Percentiles rank a stretch among this genome's conserved stretches.
These are phyloP conservation scores for Hydropsyche tenuis DNA, from an alignment of 1,140 invertebrate genomes.

Conservation along the genomic window DNA sequence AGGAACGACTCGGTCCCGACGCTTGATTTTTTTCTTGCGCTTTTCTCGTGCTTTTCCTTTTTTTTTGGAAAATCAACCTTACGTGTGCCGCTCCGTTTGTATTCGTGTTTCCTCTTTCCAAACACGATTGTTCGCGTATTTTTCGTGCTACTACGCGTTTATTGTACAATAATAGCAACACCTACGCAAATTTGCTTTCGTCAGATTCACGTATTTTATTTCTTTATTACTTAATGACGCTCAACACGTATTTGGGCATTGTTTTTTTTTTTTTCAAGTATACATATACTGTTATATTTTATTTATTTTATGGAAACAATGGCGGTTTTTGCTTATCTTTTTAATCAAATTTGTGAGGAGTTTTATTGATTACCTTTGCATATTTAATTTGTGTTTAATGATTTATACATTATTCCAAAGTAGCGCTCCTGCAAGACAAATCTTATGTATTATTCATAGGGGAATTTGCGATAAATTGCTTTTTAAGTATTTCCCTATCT, in stretches of 20 bases:
- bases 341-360: too few species aligned
- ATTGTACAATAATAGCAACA: constrained; percentile 9
- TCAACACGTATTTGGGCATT: neutral
- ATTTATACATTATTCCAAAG: constrained; percentile 23
- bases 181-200: neutral
- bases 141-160: neutral
- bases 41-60: constrained; percentile 13
- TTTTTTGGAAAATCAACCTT: neutral
- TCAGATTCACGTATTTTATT: neutral
- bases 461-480: constrained; percentile 39
- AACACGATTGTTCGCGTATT: constrained; percentile 5
- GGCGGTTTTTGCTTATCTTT: too few species aligned
- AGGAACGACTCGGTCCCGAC: constrained; percentile 27
- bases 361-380: neutral
- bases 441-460: constrained; percentile 40
- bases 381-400: constrained; percentile 22
- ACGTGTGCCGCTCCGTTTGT: neutral
- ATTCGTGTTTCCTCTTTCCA: constrained; percentile 4
- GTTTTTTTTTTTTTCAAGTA: neutral
- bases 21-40: constrained; percentile 20
- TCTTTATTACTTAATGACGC: neutral
- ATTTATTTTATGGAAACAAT: too few species aligned
- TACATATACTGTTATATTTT: neutral
- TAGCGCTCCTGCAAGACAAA: constrained; percentile 25
- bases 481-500: constrained; percentile 37